Conservation (phyloP, 2,797 vertebrate genomes). For the Esox masquinongy region DNA sequence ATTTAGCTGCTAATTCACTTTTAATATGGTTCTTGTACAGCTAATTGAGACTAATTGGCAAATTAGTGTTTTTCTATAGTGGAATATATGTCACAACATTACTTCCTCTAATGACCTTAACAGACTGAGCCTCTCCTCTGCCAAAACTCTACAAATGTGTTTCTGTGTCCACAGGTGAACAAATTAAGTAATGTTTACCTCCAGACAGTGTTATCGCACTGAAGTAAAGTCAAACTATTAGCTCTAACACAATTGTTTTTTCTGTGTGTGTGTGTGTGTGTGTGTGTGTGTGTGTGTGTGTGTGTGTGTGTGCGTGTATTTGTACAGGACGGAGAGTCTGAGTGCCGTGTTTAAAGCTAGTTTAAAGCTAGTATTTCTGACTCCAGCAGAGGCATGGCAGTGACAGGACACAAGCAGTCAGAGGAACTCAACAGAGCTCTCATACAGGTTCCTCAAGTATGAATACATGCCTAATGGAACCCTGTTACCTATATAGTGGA, state of each 20-base stretch:
- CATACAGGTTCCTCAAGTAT: conserved; percentile 70
- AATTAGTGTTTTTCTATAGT: too few relatives aligned
- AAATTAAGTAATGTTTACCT: too few relatives aligned
- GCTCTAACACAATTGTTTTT: neutral
- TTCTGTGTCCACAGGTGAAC: too few relatives aligned
- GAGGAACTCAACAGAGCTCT: conserved; percentile 79
- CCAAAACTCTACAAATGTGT: too few relatives aligned
- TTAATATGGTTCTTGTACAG: conserved; percentile 72
- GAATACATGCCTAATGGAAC: neutral
- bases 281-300: neutral
- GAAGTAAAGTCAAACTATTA: too few relatives aligned
- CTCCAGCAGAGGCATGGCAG: conserved; percentile 78
- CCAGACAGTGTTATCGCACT: too few relatives aligned
- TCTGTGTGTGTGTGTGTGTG: conserved; percentile 26
- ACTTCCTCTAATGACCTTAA: too few relatives aligned
- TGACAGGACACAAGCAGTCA: conserved; percentile 77
- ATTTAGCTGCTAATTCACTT: conserved; percentile 77
- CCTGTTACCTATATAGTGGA: too few relatives aligned
- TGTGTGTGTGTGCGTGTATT: conserved; percentile 20
- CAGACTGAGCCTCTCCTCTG: too few relatives aligned
- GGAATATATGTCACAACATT: too few relatives aligned
- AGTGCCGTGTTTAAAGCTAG: conserved; percentile 78
- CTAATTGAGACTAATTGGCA: conserved; percentile 15
- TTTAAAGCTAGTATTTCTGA: conserved; percentile 82
- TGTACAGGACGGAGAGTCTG: conserved; percentile 77